These are phyloP conservation scores for Pseudorasbora parva DNA, from an alignment of 2,113 vertebrate species.

Conservation along the genomic window DNA sequence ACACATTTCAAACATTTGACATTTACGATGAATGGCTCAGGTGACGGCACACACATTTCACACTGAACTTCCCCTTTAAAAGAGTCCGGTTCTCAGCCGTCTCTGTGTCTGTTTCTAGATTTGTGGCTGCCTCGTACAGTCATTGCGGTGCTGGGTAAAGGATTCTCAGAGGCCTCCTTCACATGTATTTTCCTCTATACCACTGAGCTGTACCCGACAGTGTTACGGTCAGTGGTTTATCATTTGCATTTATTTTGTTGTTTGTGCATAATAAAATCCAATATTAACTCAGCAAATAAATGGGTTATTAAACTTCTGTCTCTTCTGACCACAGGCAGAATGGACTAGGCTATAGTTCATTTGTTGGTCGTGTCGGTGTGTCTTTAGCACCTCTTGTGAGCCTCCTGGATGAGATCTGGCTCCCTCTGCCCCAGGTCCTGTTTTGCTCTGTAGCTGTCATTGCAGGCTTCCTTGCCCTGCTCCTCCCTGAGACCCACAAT, in stretches of 20 bases:
- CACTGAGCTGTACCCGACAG: constrained; percentile 84
- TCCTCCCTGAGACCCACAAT: constrained; percentile 77
- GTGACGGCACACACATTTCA: neutral
- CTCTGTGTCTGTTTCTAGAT: constrained; percentile 59
- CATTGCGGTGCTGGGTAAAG: constrained; percentile 79
- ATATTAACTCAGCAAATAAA: neutral
- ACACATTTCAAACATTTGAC: neutral
- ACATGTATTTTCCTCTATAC: constrained; percentile 81
- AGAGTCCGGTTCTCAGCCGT: neutral
- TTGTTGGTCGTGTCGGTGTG: constrained; percentile 77
- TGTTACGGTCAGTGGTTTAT: constrained; percentile 78
- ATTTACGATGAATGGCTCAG: neutral
- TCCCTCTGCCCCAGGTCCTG: constrained; percentile 72
- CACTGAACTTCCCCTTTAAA: too few relatives aligned
- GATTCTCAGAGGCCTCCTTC: constrained; percentile 83
- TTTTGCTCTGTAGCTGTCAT: constrained; percentile 69
- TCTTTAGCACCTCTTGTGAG: constrained; percentile 77
- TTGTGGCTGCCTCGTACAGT: constrained; percentile 65
- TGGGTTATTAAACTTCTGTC: neutral
- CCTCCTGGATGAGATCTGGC: constrained; percentile 79
- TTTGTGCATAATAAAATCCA: neutral
- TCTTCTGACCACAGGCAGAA: constrained; percentile 75
- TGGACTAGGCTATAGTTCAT: constrained; percentile 74
- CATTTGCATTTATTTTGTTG: neutral
- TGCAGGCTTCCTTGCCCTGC: constrained; percentile 69